These are phyloP conservation scores for Champsocephalus gunnari DNA, from an alignment of 2,797 vertebrate species.

Conservation along the genomic window DNA sequence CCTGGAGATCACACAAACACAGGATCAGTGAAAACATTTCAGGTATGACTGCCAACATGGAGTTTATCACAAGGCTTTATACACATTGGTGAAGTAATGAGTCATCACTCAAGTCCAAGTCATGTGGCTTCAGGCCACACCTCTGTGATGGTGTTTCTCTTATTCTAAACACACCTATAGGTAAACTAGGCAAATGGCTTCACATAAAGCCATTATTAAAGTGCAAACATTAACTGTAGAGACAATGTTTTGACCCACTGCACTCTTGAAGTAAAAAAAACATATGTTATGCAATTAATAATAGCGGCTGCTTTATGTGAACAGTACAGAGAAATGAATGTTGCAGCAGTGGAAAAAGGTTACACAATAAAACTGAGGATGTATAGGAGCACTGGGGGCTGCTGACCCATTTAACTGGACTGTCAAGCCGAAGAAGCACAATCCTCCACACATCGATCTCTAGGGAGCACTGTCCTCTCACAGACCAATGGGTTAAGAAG, in stretches of 20 bases:
- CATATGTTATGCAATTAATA: background rate
- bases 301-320: background rate
- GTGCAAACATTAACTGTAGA: background rate
- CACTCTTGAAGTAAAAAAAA: background rate
- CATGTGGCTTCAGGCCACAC: background rate
- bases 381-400: constrained; percentile 4
- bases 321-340: constrained; percentile 1
- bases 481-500: too few species aligned
- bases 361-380: constrained; percentile 1
- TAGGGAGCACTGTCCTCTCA: too few species aligned
- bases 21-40: background rate
- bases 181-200: background rate
- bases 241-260: constrained; percentile 3
- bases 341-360: constrained; percentile 5
- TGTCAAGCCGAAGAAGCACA: too few species aligned
- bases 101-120: background rate
- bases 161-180: background rate
- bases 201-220: background rate
- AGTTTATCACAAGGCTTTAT: background rate
- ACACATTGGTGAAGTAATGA: background rate
- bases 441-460: too few species aligned
- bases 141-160: background rate
- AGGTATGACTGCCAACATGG: background rate
- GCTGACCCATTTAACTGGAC: constrained; percentile 19
- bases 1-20: constrained; percentile 77